phyloP scores from a whole-genome alignment of 2,797 vertebrate species.

The Cuniculus paca region DNA sequence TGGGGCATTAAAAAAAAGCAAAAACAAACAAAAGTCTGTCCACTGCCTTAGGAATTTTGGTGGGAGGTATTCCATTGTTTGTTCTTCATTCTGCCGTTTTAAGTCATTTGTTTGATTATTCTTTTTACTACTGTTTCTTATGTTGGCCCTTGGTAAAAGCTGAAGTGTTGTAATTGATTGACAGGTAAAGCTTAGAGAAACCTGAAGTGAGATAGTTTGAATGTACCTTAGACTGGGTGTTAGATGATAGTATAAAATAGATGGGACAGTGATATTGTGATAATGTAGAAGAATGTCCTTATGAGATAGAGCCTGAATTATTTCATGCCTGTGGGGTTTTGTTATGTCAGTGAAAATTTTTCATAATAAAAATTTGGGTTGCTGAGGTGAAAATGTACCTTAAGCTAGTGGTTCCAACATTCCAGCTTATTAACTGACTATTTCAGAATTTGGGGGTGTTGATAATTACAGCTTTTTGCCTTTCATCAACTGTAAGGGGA shows the following conservation, averaged over 20 bases:
- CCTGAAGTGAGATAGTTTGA: background rate
- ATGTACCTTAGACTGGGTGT: background rate
- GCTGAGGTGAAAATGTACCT: background rate
- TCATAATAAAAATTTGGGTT: background rate
- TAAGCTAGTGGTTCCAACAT: background rate
- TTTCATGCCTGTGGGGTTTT: background rate
- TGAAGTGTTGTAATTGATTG: background rate
- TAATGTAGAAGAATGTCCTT: constrained; percentile 20
- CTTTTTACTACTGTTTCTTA: background rate
- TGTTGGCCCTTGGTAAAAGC: constrained; percentile 11
- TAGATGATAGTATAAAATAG: background rate
- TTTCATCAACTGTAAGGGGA: background rate
- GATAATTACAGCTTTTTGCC: background rate
- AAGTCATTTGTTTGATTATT: constrained; percentile 35
- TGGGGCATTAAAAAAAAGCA: background rate
- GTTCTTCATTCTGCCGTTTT: constrained; percentile 2
- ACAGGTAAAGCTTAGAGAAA: background rate
- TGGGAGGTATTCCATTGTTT: background rate
- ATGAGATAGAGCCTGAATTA: constrained; percentile 12
- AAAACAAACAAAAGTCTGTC: background rate
- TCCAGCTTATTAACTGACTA: background rate
- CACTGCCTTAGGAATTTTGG: background rate
- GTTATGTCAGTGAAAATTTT: constrained; percentile 15
- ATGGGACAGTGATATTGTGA: constrained; percentile 3
- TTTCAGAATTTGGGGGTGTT: constrained; percentile 18